Conservation (phyloP, 2,797 vertebrate genomes). For the Loriculus beryllinus region DNA sequence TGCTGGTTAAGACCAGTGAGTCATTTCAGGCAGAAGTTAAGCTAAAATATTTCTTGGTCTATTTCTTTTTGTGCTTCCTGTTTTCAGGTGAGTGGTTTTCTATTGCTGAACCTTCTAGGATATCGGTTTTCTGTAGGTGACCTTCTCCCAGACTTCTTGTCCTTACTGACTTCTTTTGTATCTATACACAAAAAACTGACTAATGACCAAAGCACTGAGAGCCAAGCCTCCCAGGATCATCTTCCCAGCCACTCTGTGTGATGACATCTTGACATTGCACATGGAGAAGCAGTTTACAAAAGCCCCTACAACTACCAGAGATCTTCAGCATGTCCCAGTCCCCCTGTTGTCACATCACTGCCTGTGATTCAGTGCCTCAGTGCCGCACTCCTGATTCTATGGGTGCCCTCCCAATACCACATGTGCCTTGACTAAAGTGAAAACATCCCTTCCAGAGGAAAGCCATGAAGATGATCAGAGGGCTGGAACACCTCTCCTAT, state of each 20-base stretch:
- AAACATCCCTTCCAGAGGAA: accelerated
- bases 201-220: accelerated
- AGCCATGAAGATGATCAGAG: background rate
- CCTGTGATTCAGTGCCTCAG: background rate
- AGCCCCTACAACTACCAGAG: background rate
- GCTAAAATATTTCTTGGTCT: background rate
- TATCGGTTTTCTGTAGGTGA: background rate
- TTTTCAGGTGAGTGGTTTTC: background rate
- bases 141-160: background rate
- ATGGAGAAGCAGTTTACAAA: background rate
- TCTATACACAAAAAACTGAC: background rate
- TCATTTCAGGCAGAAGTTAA: background rate
- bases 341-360: background rate
- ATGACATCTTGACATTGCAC: background rate
- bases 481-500: background rate
- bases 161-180: background rate
- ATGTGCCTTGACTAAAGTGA: accelerated
- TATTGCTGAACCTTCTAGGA: background rate
- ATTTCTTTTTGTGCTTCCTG: background rate
- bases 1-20: background rate
- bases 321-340: background rate
- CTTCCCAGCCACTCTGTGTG: background rate
- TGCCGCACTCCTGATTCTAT: accelerated
- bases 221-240: background rate
- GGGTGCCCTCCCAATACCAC: accelerated